Base-by-base conservation (phyloP, 2,888 invertebrate genomes). In the Hypomecis atomaria region DNA sequence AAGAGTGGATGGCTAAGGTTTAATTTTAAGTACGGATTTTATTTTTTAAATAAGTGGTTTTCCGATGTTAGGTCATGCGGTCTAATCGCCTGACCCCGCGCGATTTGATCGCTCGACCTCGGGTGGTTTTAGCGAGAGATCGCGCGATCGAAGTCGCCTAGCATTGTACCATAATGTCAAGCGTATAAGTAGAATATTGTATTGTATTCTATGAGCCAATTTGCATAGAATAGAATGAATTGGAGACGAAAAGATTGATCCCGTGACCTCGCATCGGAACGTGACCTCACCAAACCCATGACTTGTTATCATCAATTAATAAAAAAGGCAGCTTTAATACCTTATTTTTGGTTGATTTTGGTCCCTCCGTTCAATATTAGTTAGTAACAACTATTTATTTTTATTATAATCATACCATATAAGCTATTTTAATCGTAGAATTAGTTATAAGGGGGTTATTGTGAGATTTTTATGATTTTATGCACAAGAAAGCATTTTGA, bases 401-500 rank as follows among this genome's bases (percentile, higher is more conserved):
- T 80, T 81, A 81, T 73, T 82, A 68, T 75, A 65, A 65, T 58
- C 65, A 65, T 55, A 60, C 72, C 72, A 70, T 42, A 63, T 72
- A 70, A 71, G 60, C 60, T 75, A 76, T 71, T 71, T 71, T 72
- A 78, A 76, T 67, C 37, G 23, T 69, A 69, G 55, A 45, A 11
- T 53, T 50, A 54, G 64, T 72, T 11, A 67, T 81, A 79, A 84
- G 79, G 65, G 76, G 76, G 74, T 66, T 81, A 81, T 84, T 85
- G 82, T 83, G 84, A 80, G 81, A 69, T 78, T 80, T 81, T 81
- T 76, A 80, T 79, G 65, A 72, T 71, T 86, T 83, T 84, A 85
- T 86, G 87, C 89, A 89, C 87, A 87, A 88, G 76, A 81, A 81
- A 83, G 86, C 85, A 88, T 89, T 90, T 90, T 73, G 71, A 82